A percentile compares a stretch with the other conserved stretches of the same genome.
Evolutionary conservation across 2,113 vertebrate species (phyloP).

Genomic region (Rhinichthys klamathensis): DNA sequence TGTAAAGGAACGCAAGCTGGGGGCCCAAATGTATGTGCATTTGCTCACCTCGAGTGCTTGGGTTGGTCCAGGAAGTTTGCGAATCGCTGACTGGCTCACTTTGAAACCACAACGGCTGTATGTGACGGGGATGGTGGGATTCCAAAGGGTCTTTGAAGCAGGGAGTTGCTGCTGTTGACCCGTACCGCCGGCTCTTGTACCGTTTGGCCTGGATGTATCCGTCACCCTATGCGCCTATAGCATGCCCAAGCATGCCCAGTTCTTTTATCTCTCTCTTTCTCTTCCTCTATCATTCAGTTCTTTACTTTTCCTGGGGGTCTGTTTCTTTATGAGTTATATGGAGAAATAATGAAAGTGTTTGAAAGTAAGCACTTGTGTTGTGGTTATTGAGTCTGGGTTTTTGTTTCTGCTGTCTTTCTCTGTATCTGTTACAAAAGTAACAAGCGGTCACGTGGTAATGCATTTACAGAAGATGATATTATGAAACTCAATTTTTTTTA

Average conservation of each 20-base stretch:
- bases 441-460: neutral
- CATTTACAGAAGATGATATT: neutral
- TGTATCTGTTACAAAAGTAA: neutral
- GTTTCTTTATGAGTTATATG: slow-evolving; percentile 63
- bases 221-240: slow-evolving; percentile 57
- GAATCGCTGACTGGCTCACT: slow-evolving; percentile 8
- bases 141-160: slow-evolving; percentile 30
- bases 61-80: neutral
- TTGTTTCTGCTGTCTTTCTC: neutral
- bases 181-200: slow-evolving; percentile 40
- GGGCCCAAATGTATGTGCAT: slow-evolving; percentile 36
- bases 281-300: slow-evolving; percentile 51
- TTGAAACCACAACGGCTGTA: slow-evolving; percentile 7
- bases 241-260: slow-evolving; percentile 65
- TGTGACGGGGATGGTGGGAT: slow-evolving; percentile 25
- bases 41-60: slow-evolving; percentile 35
- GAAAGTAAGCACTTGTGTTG: slow-evolving; percentile 58
- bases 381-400: slow-evolving; percentile 55
- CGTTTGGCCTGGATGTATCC: slow-evolving; percentile 50
- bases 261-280: slow-evolving; percentile 54
- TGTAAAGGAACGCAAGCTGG: slow-evolving; percentile 27
- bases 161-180: slow-evolving; percentile 42
- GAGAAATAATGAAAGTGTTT: slow-evolving; percentile 69
- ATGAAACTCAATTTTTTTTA: neutral
- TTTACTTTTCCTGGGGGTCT: slow-evolving; percentile 57